These are phyloP conservation scores for Nilaparvata lugens DNA, from an alignment of 1,140 invertebrate species.

Conservation along the genomic window DNA sequence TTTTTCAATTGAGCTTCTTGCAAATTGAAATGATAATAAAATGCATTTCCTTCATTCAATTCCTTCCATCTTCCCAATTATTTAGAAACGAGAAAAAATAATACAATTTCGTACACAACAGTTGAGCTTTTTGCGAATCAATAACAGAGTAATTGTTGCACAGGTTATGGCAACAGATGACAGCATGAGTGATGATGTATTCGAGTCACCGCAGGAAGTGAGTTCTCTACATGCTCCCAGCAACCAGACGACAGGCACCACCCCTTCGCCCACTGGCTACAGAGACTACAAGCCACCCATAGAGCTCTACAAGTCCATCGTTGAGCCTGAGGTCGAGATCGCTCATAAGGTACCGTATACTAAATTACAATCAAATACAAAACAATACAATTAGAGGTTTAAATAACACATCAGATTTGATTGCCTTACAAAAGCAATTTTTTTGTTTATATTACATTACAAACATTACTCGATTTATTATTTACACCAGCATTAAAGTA, in stretches of 20 bases:
- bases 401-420: not conserved
- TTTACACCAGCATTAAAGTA: too few relatives aligned
- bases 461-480: not conserved
- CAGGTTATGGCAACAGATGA: constrained; percentile 42
- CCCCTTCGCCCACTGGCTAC: constrained; percentile 67
- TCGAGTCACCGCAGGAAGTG: constrained; percentile 44
- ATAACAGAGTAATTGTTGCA: too few relatives aligned
- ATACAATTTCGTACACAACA: too few relatives aligned
- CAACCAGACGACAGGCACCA: constrained; percentile 34
- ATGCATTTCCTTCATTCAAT: too few relatives aligned
- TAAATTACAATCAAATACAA: too few relatives aligned
- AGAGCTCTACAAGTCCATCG: constrained; percentile 41
- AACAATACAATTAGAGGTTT: too few relatives aligned
- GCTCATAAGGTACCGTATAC: constrained; percentile 25
- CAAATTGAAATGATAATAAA: too few relatives aligned
- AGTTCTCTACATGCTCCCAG: constrained; percentile 18
- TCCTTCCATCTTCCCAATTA: too few relatives aligned
- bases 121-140: too few relatives aligned
- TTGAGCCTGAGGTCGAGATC: constrained; percentile 20
- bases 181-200: constrained; percentile 72
- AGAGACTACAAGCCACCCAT: constrained; percentile 63
- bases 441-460: too few relatives aligned
- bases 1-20: too few relatives aligned
- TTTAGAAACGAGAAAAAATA: too few relatives aligned
- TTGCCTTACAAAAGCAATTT: not conserved